Evolutionary conservation across 2,797 vertebrate genomes (phyloP).

Genomic region (Aulostomus chinensis): DNA sequence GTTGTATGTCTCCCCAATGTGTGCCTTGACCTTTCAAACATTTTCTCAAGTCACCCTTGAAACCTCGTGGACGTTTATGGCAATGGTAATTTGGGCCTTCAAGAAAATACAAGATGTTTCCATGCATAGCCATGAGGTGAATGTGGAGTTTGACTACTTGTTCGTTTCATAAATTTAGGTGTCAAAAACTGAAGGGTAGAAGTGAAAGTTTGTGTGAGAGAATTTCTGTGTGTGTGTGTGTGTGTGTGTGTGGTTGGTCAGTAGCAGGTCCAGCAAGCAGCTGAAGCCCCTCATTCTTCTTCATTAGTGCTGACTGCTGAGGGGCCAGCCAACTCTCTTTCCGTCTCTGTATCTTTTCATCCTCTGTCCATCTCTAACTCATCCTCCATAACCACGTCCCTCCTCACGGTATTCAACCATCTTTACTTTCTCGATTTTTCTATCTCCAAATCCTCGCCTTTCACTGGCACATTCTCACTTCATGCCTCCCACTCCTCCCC

Average conservation of each 20-base stretch:
- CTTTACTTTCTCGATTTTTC: not conserved
- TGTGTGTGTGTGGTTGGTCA: conserved; percentile 42
- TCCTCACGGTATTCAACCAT: not conserved
- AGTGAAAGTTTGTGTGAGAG: conserved; percentile 16
- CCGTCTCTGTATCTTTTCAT: conserved; percentile 29
- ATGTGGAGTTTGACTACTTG: conserved; percentile 18
- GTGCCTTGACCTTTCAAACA: too few species aligned
- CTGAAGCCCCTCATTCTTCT: conserved; percentile 67
- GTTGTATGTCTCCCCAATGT: too few species aligned
- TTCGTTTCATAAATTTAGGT: conserved; percentile 25
- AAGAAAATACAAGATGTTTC: conserved; percentile 27
- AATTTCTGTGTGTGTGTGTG: conserved; percentile 12
- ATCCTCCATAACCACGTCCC: conserved; percentile 24
- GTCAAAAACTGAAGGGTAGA: conserved; percentile 28
- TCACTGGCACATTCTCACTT: conserved; percentile 5
- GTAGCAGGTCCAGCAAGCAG: conserved; percentile 47
- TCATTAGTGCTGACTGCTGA: conserved; percentile 68
- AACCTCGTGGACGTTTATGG: too few species aligned
- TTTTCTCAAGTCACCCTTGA: too few species aligned
- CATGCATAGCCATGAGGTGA: conserved; percentile 23
- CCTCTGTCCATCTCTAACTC: conserved; percentile 35
- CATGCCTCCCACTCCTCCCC: not conserved
- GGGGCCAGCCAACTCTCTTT: conserved; percentile 38
- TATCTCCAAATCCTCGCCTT: not conserved
- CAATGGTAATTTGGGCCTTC: too few species aligned